phyloP scores from a whole-genome alignment of 1,140 invertebrate species.

The Anoplophora glabripennis region DNA sequence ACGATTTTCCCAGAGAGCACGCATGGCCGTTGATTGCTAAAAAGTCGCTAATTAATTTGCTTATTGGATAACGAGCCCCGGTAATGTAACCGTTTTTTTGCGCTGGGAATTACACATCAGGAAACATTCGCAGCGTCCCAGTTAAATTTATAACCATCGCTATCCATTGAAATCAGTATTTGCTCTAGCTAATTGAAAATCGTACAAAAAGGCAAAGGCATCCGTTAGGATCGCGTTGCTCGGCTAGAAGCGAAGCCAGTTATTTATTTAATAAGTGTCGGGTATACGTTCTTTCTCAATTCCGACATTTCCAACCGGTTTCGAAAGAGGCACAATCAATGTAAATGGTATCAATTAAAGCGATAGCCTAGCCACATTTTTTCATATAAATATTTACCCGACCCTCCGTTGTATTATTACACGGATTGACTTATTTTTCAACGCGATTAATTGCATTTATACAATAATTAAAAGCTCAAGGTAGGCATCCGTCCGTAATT shows the following conservation, averaged over 20 bases:
- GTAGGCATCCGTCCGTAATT: neutral
- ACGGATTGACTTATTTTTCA: neutral
- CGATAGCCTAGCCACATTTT: neutral
- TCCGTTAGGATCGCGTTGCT: constrained; percentile 21
- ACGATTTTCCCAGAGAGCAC: too few species aligned
- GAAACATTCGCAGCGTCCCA: constrained; percentile 13
- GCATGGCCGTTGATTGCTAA: too few species aligned
- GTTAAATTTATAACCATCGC: constrained; percentile 29
- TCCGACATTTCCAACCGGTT: constrained; percentile 13
- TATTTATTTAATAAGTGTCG: constrained; percentile 30
- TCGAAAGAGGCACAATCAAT: constrained; percentile 10
- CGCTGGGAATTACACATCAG: neutral
- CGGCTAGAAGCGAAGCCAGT: constrained; percentile 11
- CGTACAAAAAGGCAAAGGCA: constrained; percentile 29
- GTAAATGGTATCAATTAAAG: constrained; percentile 12
- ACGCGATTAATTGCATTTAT: neutral
- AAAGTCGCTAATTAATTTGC: too few species aligned
- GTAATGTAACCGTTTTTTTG: too few species aligned
- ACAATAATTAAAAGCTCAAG: neutral
- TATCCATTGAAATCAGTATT: constrained; percentile 30
- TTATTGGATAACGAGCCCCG: too few species aligned
- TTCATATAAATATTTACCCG: neutral
- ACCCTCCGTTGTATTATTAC: neutral
- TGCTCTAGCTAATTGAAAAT: constrained; percentile 29
- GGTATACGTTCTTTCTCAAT: constrained; percentile 21